A percentile compares a stretch with the other conserved stretches of the same genome.
Evolutionary conservation across 1,140 invertebrate species (phyloP).

Genomic region (Campoletis sonorensis): DNA sequence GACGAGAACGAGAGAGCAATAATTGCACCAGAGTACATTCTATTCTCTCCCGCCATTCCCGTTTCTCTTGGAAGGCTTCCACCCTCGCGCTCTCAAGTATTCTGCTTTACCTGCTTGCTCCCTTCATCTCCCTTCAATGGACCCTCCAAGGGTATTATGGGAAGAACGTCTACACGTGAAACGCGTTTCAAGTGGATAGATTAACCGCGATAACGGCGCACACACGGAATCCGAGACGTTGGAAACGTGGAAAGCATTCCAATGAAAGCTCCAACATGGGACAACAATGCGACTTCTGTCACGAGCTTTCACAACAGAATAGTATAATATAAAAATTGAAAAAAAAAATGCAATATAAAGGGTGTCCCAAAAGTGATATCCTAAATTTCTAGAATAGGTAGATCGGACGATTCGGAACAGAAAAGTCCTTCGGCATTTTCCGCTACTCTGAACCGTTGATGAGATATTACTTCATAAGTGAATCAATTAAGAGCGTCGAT

Average conservation of each 20-base stretch:
- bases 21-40: conserved; percentile 5
- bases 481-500: too few relatives aligned
- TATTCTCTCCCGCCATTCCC: background rate
- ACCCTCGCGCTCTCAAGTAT: background rate
- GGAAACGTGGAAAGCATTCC: conserved; percentile 7
- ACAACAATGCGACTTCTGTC: background rate
- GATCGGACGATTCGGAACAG: too few relatives aligned
- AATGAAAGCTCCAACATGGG: background rate
- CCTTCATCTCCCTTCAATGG: background rate
- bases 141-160: background rate
- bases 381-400: too few relatives aligned
- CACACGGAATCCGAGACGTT: conserved; percentile 28
- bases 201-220: conserved; percentile 24
- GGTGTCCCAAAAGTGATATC: too few relatives aligned
- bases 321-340: background rate
- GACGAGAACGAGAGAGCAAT: background rate
- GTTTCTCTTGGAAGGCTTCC: background rate
- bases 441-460: too few relatives aligned
- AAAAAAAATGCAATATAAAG: too few relatives aligned
- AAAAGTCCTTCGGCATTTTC: too few relatives aligned
- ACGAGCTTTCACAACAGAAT: background rate
- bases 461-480: too few relatives aligned
- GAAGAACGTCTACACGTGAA: conserved; percentile 1
- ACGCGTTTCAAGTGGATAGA: conserved; percentile 30
- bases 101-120: background rate